Conservation (phyloP, 2,888 invertebrate genomes). For the Dynastes maya region DNA sequence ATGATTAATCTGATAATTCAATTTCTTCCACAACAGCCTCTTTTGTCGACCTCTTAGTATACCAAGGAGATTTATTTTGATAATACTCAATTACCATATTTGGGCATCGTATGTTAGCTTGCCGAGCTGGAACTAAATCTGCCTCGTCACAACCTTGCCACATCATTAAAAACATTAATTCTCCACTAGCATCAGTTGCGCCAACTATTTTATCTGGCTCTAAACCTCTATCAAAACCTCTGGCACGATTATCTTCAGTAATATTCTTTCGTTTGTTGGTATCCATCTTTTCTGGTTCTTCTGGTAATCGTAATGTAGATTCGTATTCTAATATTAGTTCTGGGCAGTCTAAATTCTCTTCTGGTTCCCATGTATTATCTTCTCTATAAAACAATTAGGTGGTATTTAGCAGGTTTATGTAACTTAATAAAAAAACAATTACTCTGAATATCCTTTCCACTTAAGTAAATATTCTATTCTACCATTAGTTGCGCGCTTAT, state of each 20-base stretch:
- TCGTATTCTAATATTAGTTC: slow-evolving; percentile 76
- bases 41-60: slow-evolving; percentile 43
- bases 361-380: slow-evolving; percentile 90
- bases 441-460: slow-evolving; percentile 80
- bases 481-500: slow-evolving; percentile 79
- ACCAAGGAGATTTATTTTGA: slow-evolving; percentile 70
- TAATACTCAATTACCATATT: slow-evolving; percentile 79
- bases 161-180: slow-evolving; percentile 91
- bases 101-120: slow-evolving; percentile 75
- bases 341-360: slow-evolving; percentile 83
- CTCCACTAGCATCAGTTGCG: slow-evolving; percentile 90
- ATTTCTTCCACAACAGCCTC: slow-evolving; percentile 54
- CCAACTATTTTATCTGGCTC: slow-evolving; percentile 91
- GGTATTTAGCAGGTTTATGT: too few species aligned
- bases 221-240: slow-evolving; percentile 86
- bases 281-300: slow-evolving; percentile 60
- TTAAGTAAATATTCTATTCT: slow-evolving; percentile 79
- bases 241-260: slow-evolving; percentile 70
- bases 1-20: slow-evolving; percentile 56
- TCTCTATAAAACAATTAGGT: slow-evolving; percentile 59
- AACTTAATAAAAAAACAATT: slow-evolving; percentile 60
- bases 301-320: slow-evolving; percentile 56
- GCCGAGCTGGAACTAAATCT: slow-evolving; percentile 78
- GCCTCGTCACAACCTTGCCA: slow-evolving; percentile 82
- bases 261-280: slow-evolving; percentile 65